Evolutionary conservation across 2,888 invertebrate genomes (phyloP).

Genomic region (Prionchulus punctatus): DNA sequence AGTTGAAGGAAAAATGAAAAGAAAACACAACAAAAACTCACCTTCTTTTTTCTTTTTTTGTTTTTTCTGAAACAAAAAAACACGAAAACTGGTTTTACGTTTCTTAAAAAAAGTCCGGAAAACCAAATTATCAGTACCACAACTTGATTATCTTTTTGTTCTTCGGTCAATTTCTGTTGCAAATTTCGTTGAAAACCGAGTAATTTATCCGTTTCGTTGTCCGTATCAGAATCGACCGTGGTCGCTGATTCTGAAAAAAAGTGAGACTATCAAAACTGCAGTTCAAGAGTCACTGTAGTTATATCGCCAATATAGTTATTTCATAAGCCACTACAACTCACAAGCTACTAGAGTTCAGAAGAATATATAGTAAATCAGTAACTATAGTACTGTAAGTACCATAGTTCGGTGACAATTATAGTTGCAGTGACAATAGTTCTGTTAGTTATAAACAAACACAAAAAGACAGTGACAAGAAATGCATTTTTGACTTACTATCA

Average conservation of each 20-base stretch:
- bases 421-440: too few species aligned
- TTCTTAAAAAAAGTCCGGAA: too few species aligned
- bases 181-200: slow-evolving; percentile 64
- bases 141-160: slow-evolving; percentile 3
- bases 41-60: slow-evolving; percentile 78
- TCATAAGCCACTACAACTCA: too few species aligned
- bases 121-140: slow-evolving; percentile 5
- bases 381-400: too few species aligned
- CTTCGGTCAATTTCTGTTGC: slow-evolving; percentile 7
- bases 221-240: slow-evolving; percentile 59
- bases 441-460: neutral
- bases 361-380: too few species aligned
- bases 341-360: too few species aligned
- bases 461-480: neutral
- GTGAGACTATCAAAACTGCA: too few species aligned
- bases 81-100: too few species aligned
- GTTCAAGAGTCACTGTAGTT: too few species aligned
- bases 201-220: slow-evolving; percentile 87
- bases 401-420: too few species aligned
- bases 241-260: slow-evolving; percentile 14
- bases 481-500: neutral
- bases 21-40: slow-evolving; percentile 38
- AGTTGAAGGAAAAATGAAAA: neutral
- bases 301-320: too few species aligned
- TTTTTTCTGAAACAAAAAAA: slow-evolving; percentile 54